These are phyloP conservation scores for Drosophila cardini DNA, from an alignment of 1,140 invertebrate genomes.

Conservation along the genomic window DNA sequence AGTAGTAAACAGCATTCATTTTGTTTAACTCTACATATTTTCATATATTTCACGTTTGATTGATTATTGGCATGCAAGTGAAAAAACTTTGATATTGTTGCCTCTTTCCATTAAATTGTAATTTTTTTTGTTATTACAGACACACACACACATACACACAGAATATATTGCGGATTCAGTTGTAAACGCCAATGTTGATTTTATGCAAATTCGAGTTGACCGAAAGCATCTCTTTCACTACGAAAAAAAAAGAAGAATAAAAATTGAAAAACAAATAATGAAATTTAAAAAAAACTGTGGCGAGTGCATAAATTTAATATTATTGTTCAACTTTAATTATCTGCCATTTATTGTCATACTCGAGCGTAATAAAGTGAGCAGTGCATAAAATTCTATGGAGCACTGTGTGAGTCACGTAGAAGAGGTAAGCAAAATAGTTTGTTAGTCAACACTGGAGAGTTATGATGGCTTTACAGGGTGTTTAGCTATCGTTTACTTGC, in stretches of 20 bases:
- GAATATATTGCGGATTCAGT: slow-evolving; percentile 69
- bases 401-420: no score
- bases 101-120: background rate
- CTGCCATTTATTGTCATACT: slow-evolving; percentile 69
- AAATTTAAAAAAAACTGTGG: slow-evolving; percentile 27
- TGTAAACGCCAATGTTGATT: slow-evolving; percentile 77
- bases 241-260: background rate
- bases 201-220: slow-evolving; percentile 70
- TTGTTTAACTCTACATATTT: slow-evolving; percentile 60
- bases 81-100: slow-evolving; percentile 32
- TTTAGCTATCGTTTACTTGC: slow-evolving; percentile 11
- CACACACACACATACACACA: slow-evolving; percentile 67
- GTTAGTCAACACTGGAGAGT: no score
- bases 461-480: background rate
- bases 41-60: slow-evolving; percentile 79
- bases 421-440: no score
- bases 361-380: slow-evolving; percentile 46
- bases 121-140: slow-evolving; percentile 27
- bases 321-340: slow-evolving; percentile 75
- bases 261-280: slow-evolving; percentile 20
- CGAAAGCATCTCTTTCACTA: slow-evolving; percentile 1
- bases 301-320: slow-evolving; percentile 72
- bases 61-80: slow-evolving; percentile 67
- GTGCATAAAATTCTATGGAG: slow-evolving; percentile 1
- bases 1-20: slow-evolving; percentile 19